These are phyloP conservation scores for Vireo griseus DNA, from an alignment of 2,797 vertebrate species.

Conservation along the genomic window DNA sequence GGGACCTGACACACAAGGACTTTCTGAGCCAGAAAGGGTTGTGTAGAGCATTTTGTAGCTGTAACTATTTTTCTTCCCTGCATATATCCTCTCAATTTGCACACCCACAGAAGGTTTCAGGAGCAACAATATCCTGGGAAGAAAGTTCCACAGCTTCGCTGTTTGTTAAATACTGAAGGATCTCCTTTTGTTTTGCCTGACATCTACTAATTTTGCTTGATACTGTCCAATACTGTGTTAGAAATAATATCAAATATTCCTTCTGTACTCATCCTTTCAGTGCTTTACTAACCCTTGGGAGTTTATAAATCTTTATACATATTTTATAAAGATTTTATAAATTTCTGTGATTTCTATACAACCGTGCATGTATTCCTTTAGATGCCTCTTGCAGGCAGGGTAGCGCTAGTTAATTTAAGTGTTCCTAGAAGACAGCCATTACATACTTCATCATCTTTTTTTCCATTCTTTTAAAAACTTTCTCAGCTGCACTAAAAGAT, in stretches of 20 bases:
- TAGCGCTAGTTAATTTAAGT: not conserved
- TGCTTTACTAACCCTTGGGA: not conserved
- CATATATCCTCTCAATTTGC: not conserved
- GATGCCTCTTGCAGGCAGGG: not conserved
- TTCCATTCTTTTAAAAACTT: not conserved
- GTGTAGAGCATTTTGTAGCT: not conserved
- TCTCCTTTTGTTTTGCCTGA: not conserved
- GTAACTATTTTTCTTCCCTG: not conserved
- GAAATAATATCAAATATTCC: not conserved
- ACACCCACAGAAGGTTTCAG: not conserved
- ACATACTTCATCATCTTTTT: not conserved
- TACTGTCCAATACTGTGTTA: not conserved
- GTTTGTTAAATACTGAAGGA: not conserved
- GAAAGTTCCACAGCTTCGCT: not conserved
- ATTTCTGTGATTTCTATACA: not conserved
- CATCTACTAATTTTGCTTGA: not conserved
- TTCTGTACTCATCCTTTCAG: not conserved
- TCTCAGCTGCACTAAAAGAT: not conserved
- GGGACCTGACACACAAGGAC: not conserved
- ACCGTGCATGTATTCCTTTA: not conserved
- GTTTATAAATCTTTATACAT: not conserved
- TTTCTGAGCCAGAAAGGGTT: not conserved
- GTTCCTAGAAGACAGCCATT: not conserved
- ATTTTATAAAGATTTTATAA: not conserved
- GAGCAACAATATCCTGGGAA: not conserved